Conservation (phyloP, 2,797 vertebrate genomes). For the Sandelia bainsii region DNA sequence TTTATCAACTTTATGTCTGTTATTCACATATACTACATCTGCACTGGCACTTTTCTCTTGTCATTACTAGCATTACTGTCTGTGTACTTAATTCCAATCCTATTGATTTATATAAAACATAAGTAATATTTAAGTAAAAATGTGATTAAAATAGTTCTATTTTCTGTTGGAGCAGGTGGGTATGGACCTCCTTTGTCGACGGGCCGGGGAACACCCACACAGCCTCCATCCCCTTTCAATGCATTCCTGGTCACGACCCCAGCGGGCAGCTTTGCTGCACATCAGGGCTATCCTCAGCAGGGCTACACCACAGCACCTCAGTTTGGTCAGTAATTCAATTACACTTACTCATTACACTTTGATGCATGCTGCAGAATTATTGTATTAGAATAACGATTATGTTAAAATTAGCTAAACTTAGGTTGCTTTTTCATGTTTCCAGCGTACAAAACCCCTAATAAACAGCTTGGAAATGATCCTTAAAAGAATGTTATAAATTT, state of each 20-base stretch:
- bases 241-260: constrained; percentile 97
- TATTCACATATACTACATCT: background rate
- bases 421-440: background rate
- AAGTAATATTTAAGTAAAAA: constrained; percentile 7
- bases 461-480: background rate
- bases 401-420: background rate
- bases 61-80: background rate
- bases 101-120: background rate
- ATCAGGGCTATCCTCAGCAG: constrained; percentile 95
- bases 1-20: constrained; percentile 1
- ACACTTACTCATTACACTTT: background rate
- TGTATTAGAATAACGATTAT: background rate
- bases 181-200: constrained; percentile 92
- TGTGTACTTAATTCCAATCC: background rate
- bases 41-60: background rate
- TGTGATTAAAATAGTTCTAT: constrained; percentile 29
- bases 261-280: constrained; percentile 92
- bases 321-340: constrained; percentile 90
- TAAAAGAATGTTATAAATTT: background rate
- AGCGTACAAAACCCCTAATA: background rate
- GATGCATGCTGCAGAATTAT: background rate
- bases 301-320: constrained; percentile 96
- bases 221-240: constrained; percentile 93
- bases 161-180: constrained; percentile 84
- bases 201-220: constrained; percentile 92